These are phyloP conservation scores for Nephrotoma flavescens DNA, from an alignment of 2,888 invertebrate species.

Conservation along the genomic window DNA sequence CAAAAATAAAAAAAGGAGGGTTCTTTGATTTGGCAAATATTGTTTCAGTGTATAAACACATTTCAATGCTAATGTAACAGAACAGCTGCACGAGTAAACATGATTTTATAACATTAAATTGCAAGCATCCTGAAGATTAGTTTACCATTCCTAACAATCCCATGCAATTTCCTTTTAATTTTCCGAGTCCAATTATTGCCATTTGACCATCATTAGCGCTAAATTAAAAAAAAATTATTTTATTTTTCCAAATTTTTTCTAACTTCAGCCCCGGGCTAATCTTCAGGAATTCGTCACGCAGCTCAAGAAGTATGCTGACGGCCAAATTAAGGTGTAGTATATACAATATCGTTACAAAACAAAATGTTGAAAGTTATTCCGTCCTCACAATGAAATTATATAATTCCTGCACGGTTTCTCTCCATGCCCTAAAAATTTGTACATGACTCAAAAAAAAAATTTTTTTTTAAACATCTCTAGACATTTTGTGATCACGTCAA, in stretches of 20 bases:
- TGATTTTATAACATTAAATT: too few species aligned
- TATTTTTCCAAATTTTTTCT: background rate
- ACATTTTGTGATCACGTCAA: background rate
- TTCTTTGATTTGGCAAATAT: too few species aligned
- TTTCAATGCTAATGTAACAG: too few species aligned
- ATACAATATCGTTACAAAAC: background rate
- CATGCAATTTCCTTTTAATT: too few species aligned
- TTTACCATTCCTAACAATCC: too few species aligned
- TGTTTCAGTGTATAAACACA: too few species aligned
- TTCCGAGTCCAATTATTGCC: too few species aligned
- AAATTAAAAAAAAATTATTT: background rate
- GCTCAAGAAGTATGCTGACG: background rate
- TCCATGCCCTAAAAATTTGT: too few species aligned
- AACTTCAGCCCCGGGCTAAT: background rate
- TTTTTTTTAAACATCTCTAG: background rate
- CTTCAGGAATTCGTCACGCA: background rate
- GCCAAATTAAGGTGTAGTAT: background rate
- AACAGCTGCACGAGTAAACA: too few species aligned
- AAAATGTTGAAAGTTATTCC: background rate
- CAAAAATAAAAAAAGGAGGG: too few species aligned
- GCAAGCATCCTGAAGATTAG: too few species aligned
- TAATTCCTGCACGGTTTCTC: background rate
- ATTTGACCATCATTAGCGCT: background rate
- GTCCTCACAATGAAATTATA: background rate
- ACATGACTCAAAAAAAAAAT: background rate